Conservation (phyloP, 1,140 invertebrate species). For the Drosophila asahinai region DNA sequence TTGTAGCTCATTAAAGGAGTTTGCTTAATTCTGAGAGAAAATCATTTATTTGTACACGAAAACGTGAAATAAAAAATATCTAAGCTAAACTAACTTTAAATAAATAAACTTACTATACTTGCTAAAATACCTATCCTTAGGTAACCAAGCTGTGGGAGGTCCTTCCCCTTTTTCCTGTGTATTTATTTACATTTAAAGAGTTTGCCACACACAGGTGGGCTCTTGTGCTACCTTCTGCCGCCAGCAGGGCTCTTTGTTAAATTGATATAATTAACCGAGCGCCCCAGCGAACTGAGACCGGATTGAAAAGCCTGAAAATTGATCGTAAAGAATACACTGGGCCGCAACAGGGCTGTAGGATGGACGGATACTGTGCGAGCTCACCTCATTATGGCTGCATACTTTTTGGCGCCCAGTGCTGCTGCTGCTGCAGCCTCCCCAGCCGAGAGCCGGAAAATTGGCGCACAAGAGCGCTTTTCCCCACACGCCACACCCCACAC, state of each 20-base stretch:
- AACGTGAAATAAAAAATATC: too few species aligned
- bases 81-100: too few species aligned
- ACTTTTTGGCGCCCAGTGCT: slow-evolving; percentile 39
- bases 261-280: slow-evolving; percentile 50
- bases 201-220: slow-evolving; percentile 15
- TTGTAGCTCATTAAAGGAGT: too few species aligned
- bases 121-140: background rate
- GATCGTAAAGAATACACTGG: slow-evolving; percentile 39
- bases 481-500: background rate
- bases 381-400: slow-evolving; percentile 47
- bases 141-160: too few species aligned
- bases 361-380: slow-evolving; percentile 8
- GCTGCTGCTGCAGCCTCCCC: slow-evolving; percentile 4
- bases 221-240: background rate
- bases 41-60: too few species aligned
- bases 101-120: background rate
- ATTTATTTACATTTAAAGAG: slow-evolving; percentile 14
- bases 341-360: too few species aligned
- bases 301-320: slow-evolving; percentile 42
- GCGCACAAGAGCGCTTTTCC: slow-evolving; percentile 33
- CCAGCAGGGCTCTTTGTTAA: slow-evolving; percentile 36
- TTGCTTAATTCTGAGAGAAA: too few species aligned
- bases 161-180: slow-evolving; percentile 5
- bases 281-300: slow-evolving; percentile 15
- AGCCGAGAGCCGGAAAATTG: slow-evolving; percentile 52